Evolutionary conservation across 2,888 invertebrate genomes (phyloP), one percentile per base, ranked within the genome.

Genomic region (Standfussiana lucernea): DNA sequence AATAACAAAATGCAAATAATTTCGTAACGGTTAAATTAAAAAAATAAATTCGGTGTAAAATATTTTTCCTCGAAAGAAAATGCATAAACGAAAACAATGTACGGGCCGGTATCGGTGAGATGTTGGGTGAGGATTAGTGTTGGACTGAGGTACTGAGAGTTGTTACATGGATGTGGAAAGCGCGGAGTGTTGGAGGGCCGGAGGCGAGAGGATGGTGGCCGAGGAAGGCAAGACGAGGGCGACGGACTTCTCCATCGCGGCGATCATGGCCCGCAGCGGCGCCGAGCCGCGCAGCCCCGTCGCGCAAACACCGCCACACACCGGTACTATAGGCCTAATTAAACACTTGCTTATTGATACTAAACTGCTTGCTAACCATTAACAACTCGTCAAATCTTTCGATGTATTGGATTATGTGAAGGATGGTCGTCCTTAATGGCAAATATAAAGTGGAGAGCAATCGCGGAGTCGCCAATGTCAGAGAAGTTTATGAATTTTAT

Each of bases 171-270:
- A 96, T 96, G 96, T 95, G 95, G 96, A 95, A 91, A 93, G 90
- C 91, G 93, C 91, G 93, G 96, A 95, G 94, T 93, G 94, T 90
- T 96, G 96, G 95, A 91, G 92, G 92, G 89, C 92, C 86, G 91
- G 89, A 84, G 94, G 93, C 83, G 94, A 93, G 92, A 96, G 94
- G 94, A 96, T 96, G 95, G 95, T 96, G 93, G 95, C 96, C 88
- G 96, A 95, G 92, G 96, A 96, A 86, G 91, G 95, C 88, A 95
- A 95, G 94, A 95, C 95, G 85, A 93, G 94, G 95, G 99, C 99
- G 93, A 99, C 99, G 92, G 99, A 99, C 97, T 99, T 99, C 97
- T 99, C 99, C 94, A 99, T 99, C 93, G 99, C 99, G 90, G 99
- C 99, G 92, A 99, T 99, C 95, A 99, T 99, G 98, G 98, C 99